These are phyloP conservation scores for Zoanthus gigantus DNA, from an alignment of 92 coral and sea anemone genomes.

Conservation along the genomic window DNA sequence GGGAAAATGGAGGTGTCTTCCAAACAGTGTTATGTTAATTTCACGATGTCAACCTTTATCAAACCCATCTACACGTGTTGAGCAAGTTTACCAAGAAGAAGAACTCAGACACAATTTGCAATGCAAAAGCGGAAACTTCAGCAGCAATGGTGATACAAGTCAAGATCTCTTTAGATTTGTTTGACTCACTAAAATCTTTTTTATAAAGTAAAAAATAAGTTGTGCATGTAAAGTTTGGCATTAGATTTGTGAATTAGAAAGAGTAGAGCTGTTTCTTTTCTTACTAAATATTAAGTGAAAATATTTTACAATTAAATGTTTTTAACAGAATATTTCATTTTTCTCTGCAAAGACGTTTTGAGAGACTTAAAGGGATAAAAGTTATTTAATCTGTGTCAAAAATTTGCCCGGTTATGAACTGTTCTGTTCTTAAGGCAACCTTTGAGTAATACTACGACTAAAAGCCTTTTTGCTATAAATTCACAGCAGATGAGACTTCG, in stretches of 20 bases:
- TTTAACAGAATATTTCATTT: neutral
- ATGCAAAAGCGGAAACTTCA: slow-evolving; percentile 14
- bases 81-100: slow-evolving; percentile 14
- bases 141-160: neutral
- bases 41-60: slow-evolving; percentile 34
- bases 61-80: slow-evolving; percentile 49
- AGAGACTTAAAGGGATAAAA: slow-evolving; percentile 13
- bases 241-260: neutral
- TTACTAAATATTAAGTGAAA: neutral
- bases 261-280: neutral
- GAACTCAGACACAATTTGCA: slow-evolving; percentile 38
- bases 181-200: neutral
- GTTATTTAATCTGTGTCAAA: neutral
- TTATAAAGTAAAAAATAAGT: neutral
- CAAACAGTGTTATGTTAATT: slow-evolving; percentile 42
- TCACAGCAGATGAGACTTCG: neutral
- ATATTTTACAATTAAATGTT: slow-evolving; percentile 6
- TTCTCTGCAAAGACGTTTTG: slow-evolving; percentile 29
- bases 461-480: neutral
- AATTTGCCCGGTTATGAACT: slow-evolving; percentile 3
- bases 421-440: neutral
- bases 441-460: neutral
- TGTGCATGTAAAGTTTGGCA: neutral
- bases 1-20: slow-evolving; percentile 24
- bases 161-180: neutral